Evolutionary conservation across 2,113 vertebrate genomes (phyloP).

Genomic region (Vanacampus margaritifer): DNA sequence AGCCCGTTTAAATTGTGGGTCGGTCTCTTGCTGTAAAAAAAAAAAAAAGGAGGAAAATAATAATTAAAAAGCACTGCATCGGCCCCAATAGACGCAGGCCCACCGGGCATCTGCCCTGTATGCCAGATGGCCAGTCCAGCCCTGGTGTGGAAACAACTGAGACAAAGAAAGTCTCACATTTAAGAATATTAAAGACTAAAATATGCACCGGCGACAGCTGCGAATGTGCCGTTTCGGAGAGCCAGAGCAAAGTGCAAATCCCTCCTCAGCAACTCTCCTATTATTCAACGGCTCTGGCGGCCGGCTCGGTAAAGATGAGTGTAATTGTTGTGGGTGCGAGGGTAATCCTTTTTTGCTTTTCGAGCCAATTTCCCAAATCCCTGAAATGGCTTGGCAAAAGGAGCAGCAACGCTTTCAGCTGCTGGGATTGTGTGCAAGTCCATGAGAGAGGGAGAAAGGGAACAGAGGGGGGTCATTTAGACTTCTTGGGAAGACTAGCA

Average conservation of each 20-base stretch:
- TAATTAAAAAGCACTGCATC: too few species aligned
- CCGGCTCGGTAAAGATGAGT: constrained; percentile 31
- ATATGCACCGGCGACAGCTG: constrained; percentile 7
- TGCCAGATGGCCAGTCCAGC: too few species aligned
- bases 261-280: constrained; percentile 37
- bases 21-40: too few species aligned
- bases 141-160: too few species aligned
- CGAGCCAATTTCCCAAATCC: constrained; percentile 40
- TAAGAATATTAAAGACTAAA: constrained; percentile 1
- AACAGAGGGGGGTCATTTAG: constrained; percentile 1
- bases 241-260: constrained; percentile 29
- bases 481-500: constrained; percentile 4
- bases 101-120: too few species aligned
- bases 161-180: constrained; percentile 8
- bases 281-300: constrained; percentile 27
- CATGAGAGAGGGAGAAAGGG: constrained; percentile 1
- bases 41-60: too few species aligned
- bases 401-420: constrained; percentile 20
- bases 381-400: constrained; percentile 42
- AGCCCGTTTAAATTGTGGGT: too few species aligned
- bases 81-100: too few species aligned
- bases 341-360: constrained; percentile 40
- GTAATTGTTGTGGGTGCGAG: constrained; percentile 36
- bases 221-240: constrained; percentile 15
- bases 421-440: constrained; percentile 31